Evolutionary conservation across 2,797 vertebrate species (phyloP).

Genomic region (Brachyalestes nurse): DNA sequence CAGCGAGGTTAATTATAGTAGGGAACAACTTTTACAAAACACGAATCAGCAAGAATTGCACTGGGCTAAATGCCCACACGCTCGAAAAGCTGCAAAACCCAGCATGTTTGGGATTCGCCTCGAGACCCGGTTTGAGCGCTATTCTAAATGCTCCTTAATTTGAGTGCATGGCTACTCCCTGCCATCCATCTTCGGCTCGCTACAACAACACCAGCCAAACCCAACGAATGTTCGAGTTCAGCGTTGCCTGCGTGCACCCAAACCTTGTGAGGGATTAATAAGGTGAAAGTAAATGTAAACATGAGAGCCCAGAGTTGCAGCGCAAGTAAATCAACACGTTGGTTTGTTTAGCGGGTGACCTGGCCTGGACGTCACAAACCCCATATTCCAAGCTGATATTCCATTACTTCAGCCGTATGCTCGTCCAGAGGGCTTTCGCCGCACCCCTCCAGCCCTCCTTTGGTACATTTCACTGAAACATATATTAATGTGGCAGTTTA

Average conservation of each 20-base stretch:
- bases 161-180: not conserved
- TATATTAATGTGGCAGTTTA: conserved; percentile 78
- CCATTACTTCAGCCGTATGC: conserved; percentile 9
- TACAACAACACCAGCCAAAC: not conserved
- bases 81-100: conserved; percentile 12
- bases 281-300: not conserved
- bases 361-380: not conserved
- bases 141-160: not conserved
- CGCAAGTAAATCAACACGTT: not conserved
- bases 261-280: conserved; percentile 12
- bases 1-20: conserved; percentile 14
- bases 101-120: not conserved
- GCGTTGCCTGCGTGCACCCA: no score
- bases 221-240: no score
- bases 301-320: not conserved
- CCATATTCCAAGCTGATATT: conserved; percentile 5
- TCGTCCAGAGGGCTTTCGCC: conserved; percentile 42
- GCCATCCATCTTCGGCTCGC: conserved; percentile 1
- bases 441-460: conserved; percentile 51
- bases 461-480: conserved; percentile 67
- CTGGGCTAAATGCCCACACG: conserved; percentile 18
- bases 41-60: conserved; percentile 14
- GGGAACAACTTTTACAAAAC: conserved; percentile 29
- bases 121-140: not conserved
- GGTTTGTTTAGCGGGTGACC: not conserved